These are phyloP conservation scores for Blastobasis adustella DNA, from an alignment of 2,888 invertebrate species.

Conservation along the genomic window DNA sequence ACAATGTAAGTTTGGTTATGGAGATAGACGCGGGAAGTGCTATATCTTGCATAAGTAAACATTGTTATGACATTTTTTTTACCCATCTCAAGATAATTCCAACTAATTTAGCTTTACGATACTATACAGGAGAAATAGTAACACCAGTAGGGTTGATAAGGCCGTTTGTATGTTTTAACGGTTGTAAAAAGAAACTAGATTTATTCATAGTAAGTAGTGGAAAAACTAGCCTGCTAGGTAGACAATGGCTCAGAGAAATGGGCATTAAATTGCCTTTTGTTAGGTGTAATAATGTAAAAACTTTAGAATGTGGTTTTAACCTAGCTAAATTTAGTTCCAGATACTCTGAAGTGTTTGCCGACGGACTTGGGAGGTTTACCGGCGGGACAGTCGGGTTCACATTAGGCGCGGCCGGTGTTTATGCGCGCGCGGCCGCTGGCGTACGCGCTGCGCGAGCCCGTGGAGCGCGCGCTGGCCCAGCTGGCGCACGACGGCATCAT, in stretches of 20 bases:
- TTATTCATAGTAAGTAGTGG: slow-evolving; percentile 12
- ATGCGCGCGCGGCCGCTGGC: too few relatives aligned
- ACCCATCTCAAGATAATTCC: neutral
- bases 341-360: too few relatives aligned
- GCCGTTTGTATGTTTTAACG: slow-evolving; percentile 5
- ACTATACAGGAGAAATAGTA: slow-evolving; percentile 1
- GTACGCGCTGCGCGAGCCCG: neutral
- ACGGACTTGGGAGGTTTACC: too few relatives aligned
- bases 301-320: too few relatives aligned
- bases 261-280: slow-evolving; percentile 6
- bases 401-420: too few relatives aligned
- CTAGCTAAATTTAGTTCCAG: too few relatives aligned
- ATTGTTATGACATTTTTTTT: neutral
- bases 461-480: slow-evolving; percentile 7
- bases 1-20: neutral
- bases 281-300: neutral
- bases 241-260: slow-evolving; percentile 16
- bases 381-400: neutral
- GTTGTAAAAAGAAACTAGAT: slow-evolving; percentile 1
- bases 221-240: slow-evolving; percentile 13
- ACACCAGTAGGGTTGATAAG: slow-evolving; percentile 13
- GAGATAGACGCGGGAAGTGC: neutral
- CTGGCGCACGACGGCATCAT: too few relatives aligned
- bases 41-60: neutral
- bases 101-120: slow-evolving; percentile 1